Base-by-base conservation (phyloP, 1,140 invertebrate genomes). In the Pseudobourletiella spinata region DNA sequence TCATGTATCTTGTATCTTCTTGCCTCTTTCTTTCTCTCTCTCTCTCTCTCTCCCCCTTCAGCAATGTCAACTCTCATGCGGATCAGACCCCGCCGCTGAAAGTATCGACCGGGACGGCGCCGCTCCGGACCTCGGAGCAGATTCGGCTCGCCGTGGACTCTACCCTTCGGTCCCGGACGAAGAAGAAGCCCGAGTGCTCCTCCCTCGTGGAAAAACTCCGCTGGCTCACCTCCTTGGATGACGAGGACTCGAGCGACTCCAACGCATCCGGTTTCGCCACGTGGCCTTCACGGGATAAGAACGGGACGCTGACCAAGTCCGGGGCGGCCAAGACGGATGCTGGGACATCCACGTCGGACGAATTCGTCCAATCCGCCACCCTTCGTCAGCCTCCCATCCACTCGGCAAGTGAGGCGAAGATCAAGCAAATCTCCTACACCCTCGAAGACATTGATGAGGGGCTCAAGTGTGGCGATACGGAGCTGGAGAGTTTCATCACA, bases 371-470 rank as follows among this genome's bases (percentile, higher is more conserved):
- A 30, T 57, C 64, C 22, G 32, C 62, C 1, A 29, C 42, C 6
- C 44, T 59, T 16, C 61, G 56, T 26, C 59, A 59, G n/a, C 61
- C 61, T 14, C 50, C 50, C 15, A 57, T 57, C 3, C 51, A 58
- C 26, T 62, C 64, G 18, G 59, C 63, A 6, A 65, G 61, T 46
- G 68, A 69, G 48, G 68, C 65, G 2, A 67, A 65, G 54, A 70
- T 70, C 26, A 70, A 67, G 46, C 68, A 70, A 59, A 67, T 70
- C 26, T 57, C 42, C 25, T 67, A 70, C 55, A 67, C 65, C 8
- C 57, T 67, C 3, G 68, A 70, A 51, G 68, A 69, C 35, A 69
- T 69, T 46, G 68, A 69, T 28, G 68, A 69, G 61, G 68, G 66
- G 11, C 62, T 69, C 54, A 69, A 66, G 62, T 61, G 64, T 14